Conservation (phyloP, 2,888 invertebrate genomes). For the Sinohyriopsis cumingii region DNA sequence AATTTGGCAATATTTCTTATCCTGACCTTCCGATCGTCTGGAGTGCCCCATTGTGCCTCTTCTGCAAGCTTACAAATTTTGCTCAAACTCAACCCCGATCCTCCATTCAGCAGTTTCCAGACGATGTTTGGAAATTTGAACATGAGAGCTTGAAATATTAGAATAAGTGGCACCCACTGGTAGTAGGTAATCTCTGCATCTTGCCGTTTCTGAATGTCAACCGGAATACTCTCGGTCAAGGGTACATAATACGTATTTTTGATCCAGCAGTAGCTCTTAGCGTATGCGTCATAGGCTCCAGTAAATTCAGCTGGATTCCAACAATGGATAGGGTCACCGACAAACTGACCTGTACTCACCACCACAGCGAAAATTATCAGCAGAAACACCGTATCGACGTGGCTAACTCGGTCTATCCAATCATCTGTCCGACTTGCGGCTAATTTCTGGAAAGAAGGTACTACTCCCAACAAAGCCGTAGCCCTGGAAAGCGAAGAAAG, state of each 20-base stretch:
- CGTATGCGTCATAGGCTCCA: constrained; percentile 61
- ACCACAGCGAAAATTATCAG: constrained; percentile 63
- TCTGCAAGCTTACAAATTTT: constrained; percentile 42
- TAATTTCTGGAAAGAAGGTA: constrained; percentile 59
- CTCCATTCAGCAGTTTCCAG: constrained; percentile 51
- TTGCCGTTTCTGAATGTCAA: constrained; percentile 53
- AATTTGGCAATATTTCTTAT: constrained; percentile 50
- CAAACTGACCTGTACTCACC: constrained; percentile 62
- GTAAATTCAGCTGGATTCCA: constrained; percentile 63
- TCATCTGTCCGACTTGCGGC: constrained; percentile 63
- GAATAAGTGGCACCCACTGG: constrained; percentile 64
- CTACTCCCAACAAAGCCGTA: constrained; percentile 50
- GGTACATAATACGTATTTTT: constrained; percentile 66
- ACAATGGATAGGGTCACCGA: constrained; percentile 65
- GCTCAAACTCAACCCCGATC: constrained; percentile 53
- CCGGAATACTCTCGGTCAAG: constrained; percentile 60
- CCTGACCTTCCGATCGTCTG: constrained; percentile 49
- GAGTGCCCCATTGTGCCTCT: constrained; percentile 49
- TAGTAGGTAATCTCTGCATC: constrained; percentile 64
- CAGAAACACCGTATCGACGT: constrained; percentile 62
- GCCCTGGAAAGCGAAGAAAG: constrained; percentile 22
- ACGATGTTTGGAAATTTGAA: constrained; percentile 64
- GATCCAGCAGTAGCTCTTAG: constrained; percentile 65
- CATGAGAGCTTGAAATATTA: constrained; percentile 61
- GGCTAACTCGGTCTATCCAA: constrained; percentile 63